Base-by-base conservation (phyloP, 2,888 invertebrate genomes). In the Coleophora flavipennella region DNA sequence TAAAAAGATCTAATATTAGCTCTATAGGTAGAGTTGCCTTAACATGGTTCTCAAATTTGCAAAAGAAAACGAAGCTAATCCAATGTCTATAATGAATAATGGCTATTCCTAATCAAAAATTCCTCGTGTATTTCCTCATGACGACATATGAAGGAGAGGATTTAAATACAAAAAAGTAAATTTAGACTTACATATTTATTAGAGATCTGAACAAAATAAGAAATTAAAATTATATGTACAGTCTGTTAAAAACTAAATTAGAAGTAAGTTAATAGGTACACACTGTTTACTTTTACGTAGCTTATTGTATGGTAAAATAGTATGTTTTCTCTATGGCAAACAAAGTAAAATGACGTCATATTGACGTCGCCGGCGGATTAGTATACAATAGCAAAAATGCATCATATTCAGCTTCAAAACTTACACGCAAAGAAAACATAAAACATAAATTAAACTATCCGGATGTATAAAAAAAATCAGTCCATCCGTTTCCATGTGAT, bases 141-240 rank as follows among this genome's bases (percentile, higher is more conserved):
- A n/a, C n/a, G n/a, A n/a, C n/a, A n/a, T n/a, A n/a, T n/a, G n/a
- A n/a, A n/a, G n/a, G n/a, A n/a, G 6, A 25, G 29, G 20, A 34
- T n/a, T 32, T 4, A 32, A 36, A 31, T 31, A 50, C 53, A 51
- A 49, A 56, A 36, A 41, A 48, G 11, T 27, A 3, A 55, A 54
- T 57, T 57, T 83, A 83, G 81, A 85, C 84, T 85, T 85, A 85
- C 79, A 80, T 81, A 78, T 85, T 85, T 85, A 85, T 85, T 85
- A 85, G 85, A 85, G 85, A 85, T 85, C 85, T 85, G 85, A 85
- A 85, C 85, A 85, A 81, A 85, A 85, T 84, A 85, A 79, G 83
- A 85, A 85, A 83, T 85, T 78, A 85, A 85, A n/a, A 85, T 85
- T 81, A 85, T 85, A 85, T 85, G 85, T 85, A 85, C 85, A 85